These are phyloP conservation scores for Pachyramphus minor DNA, from an alignment of 2,113 vertebrate genomes.

Conservation along the genomic window DNA sequence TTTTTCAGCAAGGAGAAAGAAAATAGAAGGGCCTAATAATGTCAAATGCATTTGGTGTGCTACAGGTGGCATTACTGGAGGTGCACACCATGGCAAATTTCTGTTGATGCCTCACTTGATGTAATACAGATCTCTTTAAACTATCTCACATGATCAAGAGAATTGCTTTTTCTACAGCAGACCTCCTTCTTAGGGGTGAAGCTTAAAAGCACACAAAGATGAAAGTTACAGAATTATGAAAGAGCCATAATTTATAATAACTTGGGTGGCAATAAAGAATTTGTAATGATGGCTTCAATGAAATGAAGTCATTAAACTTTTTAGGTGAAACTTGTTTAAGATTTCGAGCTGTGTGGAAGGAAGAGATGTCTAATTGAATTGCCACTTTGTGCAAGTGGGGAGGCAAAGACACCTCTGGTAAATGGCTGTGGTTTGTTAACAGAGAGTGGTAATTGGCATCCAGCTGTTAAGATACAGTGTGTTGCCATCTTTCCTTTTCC, in stretches of 20 bases:
- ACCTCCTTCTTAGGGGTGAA: not conserved
- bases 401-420: not conserved
- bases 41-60: not conserved
- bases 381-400: not conserved
- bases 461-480: not conserved
- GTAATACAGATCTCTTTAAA: not conserved
- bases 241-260: slow-evolving; percentile 6
- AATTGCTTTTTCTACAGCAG: not conserved
- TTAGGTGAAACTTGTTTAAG: not conserved
- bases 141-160: not conserved
- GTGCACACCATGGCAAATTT: not conserved
- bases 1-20: not conserved
- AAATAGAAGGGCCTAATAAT: not conserved
- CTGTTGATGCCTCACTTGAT: not conserved
- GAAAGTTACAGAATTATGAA: not conserved
- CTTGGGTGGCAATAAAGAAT: not conserved
- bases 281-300: not conserved
- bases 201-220: slow-evolving; percentile 19
- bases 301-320: not conserved
- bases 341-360: not conserved
- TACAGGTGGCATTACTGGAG: not conserved
- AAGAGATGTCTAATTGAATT: slow-evolving; percentile 33
- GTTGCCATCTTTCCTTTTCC: not conserved
- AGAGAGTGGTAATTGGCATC: not conserved
- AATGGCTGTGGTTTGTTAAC: not conserved